These are phyloP conservation scores for Drosophila nr. fundita DNA, from an alignment of 2,888 invertebrate species.

Conservation along the genomic window DNA sequence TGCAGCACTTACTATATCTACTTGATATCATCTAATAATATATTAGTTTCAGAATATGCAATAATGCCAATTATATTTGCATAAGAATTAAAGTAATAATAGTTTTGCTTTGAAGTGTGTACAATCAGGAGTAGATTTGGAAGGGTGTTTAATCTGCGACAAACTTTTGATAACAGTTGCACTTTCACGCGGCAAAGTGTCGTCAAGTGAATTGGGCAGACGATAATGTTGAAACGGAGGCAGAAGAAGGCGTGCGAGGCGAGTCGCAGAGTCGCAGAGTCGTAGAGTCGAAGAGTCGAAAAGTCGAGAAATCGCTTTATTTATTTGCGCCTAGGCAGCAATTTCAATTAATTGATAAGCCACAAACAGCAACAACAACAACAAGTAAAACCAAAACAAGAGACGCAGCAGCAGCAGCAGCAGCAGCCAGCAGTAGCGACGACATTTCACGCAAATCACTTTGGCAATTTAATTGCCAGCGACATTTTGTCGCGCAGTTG, in stretches of 20 bases:
- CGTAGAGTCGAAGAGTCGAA: conserved; percentile 19
- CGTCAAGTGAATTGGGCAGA: conserved; percentile 48
- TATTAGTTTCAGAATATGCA: not conserved
- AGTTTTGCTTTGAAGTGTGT: not conserved
- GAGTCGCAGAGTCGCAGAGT: conserved; percentile 32
- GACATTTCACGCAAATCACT: conserved; percentile 73
- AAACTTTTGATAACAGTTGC: conserved; percentile 5
- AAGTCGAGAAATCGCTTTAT: conserved; percentile 59
- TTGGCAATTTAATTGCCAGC: conserved; percentile 68
- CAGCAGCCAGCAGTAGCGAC: conserved; percentile 19
- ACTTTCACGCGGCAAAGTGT: conserved; percentile 66
- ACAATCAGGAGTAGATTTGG: not conserved
- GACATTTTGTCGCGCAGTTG: conserved; percentile 64
- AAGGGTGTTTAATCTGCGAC: not conserved
- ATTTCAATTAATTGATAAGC: conserved; percentile 80
- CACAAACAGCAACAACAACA: conserved; percentile 38
- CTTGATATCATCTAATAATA: not conserved
- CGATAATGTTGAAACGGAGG: not conserved
- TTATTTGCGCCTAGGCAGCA: conserved; percentile 75
- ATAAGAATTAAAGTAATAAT: not conserved
- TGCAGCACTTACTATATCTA: not conserved
- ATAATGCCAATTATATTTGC: not conserved
- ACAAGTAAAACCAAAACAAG: conserved; percentile 1
- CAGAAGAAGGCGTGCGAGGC: not conserved
- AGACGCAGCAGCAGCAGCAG: conserved; percentile 15